Conservation (phyloP, 2,888 invertebrate genomes). For the Tetanocera ferruginea region DNA sequence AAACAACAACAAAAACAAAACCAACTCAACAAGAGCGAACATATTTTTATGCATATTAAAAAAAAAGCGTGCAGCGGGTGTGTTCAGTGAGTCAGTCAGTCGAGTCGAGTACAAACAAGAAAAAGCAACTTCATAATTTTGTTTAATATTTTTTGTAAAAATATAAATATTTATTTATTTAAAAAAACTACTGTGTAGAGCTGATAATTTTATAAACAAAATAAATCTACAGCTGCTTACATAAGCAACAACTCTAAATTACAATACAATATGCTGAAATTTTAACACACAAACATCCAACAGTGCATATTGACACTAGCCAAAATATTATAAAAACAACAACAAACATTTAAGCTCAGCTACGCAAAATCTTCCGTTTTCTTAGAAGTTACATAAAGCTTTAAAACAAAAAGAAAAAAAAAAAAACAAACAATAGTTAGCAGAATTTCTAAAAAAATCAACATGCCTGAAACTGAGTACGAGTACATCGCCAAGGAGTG, state of each 20-base stretch:
- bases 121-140: neutral
- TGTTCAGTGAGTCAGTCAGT: slow-evolving; percentile 10
- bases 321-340: neutral
- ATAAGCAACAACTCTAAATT: too few relatives aligned
- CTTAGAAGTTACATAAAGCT: neutral
- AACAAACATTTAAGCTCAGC: neutral
- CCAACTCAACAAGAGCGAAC: neutral
- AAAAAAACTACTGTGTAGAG: neutral
- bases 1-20: slow-evolving; percentile 3
- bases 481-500: slow-evolving; percentile 82
- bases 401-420: neutral
- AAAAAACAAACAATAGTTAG: neutral
- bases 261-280: too few relatives aligned
- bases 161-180: neutral
- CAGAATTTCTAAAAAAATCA: neutral
- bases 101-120: neutral
- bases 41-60: slow-evolving; percentile 12
- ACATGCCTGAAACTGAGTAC: slow-evolving; percentile 73
- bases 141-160: too few relatives aligned
- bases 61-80: slow-evolving; percentile 25
- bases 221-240: too few relatives aligned
- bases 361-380: neutral
- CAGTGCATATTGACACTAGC: neutral
- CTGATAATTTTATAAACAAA: too few relatives aligned
- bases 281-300: neutral